A percentile compares a stretch with the other conserved stretches of the same genome.
These are phyloP conservation scores for Marasmarcha lunaedactyla DNA, from an alignment of 2,888 invertebrate species.

Conservation along the genomic window DNA sequence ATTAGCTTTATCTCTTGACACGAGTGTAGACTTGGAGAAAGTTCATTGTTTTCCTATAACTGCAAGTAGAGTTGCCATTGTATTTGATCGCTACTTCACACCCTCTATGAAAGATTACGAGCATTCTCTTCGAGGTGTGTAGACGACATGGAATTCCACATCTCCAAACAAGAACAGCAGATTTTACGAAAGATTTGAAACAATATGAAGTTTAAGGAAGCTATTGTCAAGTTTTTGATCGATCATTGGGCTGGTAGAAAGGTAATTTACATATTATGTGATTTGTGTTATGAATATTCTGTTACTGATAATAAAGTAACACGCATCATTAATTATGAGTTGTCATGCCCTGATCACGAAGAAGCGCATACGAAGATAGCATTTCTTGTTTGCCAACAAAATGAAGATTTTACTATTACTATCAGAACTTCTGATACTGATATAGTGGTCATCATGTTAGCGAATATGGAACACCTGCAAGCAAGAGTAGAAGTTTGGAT, in stretches of 20 bases:
- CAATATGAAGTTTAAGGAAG: constrained; percentile 2
- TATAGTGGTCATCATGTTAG: constrained; percentile 2
- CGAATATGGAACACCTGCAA: constrained; percentile 5
- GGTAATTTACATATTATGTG: not conserved
- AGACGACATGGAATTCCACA: constrained; percentile 10
- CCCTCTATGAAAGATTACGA: constrained; percentile 19
- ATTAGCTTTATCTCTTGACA: constrained; percentile 9
- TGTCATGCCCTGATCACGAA: constrained; percentile 15
- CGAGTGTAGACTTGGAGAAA: constrained; percentile 3
- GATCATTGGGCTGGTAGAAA: constrained; percentile 13
- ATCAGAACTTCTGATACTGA: constrained; percentile 18
- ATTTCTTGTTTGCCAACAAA: constrained; percentile 13
- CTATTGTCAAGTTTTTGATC: constrained; percentile 19
- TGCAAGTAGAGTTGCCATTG: constrained; percentile 12
- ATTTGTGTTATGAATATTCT: constrained; percentile 2
- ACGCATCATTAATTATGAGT: constrained; percentile 1
- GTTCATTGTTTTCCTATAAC: constrained; percentile 5
- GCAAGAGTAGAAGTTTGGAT: constrained; percentile 4
- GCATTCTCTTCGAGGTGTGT: constrained; percentile 11
- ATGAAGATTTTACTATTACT: constrained; percentile 8
- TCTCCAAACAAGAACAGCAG: constrained; percentile 11
- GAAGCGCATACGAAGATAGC: constrained; percentile 18
- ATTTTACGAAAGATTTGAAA: too few species aligned
- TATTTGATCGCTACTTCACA: constrained; percentile 17
- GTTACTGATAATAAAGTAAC: not conserved